Percentiles rank a stretch among this genome's conserved stretches.
Conservation (phyloP, 2,797 vertebrate species). For the Coregonus suidteri region DNA sequence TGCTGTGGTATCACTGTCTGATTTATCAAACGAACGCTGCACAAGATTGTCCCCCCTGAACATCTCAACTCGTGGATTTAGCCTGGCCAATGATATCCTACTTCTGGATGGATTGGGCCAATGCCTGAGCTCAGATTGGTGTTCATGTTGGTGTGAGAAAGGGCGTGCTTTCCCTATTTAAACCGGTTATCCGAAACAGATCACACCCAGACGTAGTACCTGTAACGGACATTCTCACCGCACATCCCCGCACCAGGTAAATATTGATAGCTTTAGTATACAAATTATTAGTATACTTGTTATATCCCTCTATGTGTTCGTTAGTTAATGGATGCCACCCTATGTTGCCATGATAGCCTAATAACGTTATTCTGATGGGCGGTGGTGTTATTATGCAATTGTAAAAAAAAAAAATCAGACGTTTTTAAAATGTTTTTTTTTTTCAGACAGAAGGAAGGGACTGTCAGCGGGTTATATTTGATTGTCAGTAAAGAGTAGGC, state of each 20-base stretch:
- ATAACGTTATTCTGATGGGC: background rate
- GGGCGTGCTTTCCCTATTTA: slow-evolving; percentile 74
- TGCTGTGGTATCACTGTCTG: background rate
- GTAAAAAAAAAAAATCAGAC: background rate
- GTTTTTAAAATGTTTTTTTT: background rate
- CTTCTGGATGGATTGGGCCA: slow-evolving; percentile 49
- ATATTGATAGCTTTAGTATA: background rate
- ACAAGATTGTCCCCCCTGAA: background rate
- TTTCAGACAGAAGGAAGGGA: background rate
- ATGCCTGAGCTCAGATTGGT: slow-evolving; percentile 48
- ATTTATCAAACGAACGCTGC: background rate
- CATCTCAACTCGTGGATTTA: background rate
- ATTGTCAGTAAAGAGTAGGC: background rate
- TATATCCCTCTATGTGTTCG: background rate
- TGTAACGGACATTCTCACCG: slow-evolving; percentile 20
- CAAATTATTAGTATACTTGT: background rate
- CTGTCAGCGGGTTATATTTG: background rate
- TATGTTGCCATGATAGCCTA: background rate
- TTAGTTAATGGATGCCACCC: background rate
- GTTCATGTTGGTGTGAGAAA: slow-evolving; percentile 46
- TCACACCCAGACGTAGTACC: slow-evolving; percentile 50
- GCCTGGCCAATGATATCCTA: slow-evolving; percentile 46
- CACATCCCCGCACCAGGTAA: slow-evolving; percentile 56
- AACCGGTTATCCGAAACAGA: slow-evolving; percentile 48
- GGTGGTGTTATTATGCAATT: no score